Evolutionary conservation across 2,797 vertebrate genomes (phyloP).

Genomic region (Takifugu rubripes): DNA sequence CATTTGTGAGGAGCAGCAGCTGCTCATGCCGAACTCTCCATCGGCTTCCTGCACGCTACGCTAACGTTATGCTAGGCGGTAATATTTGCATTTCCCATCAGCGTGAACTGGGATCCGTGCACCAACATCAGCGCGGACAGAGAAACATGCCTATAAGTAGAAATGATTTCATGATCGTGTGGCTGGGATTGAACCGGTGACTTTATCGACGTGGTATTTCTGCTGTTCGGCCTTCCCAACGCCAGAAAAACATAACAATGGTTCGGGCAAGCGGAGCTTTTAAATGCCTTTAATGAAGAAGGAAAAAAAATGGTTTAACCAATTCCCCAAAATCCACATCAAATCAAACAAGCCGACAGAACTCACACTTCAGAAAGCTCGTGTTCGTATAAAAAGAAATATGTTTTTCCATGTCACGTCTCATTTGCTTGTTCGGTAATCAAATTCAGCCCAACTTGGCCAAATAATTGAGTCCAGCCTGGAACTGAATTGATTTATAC

Average conservation of each 20-base stretch:
- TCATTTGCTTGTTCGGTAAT: conserved; percentile 59
- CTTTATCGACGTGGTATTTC: conserved; percentile 60
- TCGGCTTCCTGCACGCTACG: too few species aligned
- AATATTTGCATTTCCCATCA: too few species aligned
- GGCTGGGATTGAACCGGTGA: conserved; percentile 29
- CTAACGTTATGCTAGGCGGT: too few species aligned
- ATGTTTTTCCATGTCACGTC: conserved; percentile 66
- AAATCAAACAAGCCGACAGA: conserved; percentile 43
- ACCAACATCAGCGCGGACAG: too few species aligned
- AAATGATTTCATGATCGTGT: conserved; percentile 53
- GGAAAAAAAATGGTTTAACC: conserved; percentile 35
- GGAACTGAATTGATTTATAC: conserved; percentile 52
- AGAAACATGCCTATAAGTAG: conserved; percentile 43
- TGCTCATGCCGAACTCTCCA: too few species aligned
- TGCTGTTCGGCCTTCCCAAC: conserved; percentile 42
- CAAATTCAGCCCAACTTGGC: conserved; percentile 55
- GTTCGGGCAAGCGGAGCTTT: conserved; percentile 44
- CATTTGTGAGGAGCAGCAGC: too few species aligned
- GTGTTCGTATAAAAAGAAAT: conserved; percentile 49
- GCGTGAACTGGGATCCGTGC: too few species aligned
- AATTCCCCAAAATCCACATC: conserved; percentile 58
- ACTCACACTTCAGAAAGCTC: conserved; percentile 54
- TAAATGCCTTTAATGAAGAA: conserved; percentile 30
- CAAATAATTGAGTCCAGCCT: conserved; percentile 56
- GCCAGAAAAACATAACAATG: conserved; percentile 71